phyloP scores from a whole-genome alignment of 2,797 vertebrate species.

The Acomys russatus region DNA sequence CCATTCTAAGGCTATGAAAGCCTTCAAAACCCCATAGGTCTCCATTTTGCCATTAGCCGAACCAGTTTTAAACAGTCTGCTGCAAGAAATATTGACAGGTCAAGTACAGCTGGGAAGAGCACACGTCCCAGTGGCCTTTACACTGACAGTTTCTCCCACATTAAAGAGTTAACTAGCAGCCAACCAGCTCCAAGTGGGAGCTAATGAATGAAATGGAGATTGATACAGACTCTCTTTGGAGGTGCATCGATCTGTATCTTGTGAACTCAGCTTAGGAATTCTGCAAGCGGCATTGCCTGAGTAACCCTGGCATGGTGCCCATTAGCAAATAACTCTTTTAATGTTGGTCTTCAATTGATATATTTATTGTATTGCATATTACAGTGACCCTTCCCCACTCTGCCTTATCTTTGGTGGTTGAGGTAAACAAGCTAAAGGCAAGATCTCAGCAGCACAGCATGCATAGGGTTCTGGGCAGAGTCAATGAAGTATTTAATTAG shows the following conservation, averaged over 20 bases:
- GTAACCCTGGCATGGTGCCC: slow-evolving; percentile 91
- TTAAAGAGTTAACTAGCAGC: slow-evolving; percentile 93
- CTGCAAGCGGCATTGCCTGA: slow-evolving; percentile 90
- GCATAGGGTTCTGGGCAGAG: slow-evolving; percentile 76
- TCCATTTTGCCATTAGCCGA: slow-evolving; percentile 89
- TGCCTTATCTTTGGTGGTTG: slow-evolving; percentile 81
- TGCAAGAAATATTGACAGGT: slow-evolving; percentile 92
- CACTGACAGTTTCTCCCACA: slow-evolving; percentile 91
- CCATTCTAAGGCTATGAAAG: slow-evolving; percentile 88
- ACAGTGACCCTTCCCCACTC: slow-evolving; percentile 80
- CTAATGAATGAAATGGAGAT: slow-evolving; percentile 94
- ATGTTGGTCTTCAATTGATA: slow-evolving; percentile 91
- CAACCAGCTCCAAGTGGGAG: slow-evolving; percentile 90
- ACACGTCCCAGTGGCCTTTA: slow-evolving; percentile 90
- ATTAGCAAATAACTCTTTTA: slow-evolving; percentile 93
- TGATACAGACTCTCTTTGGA: slow-evolving; percentile 92
- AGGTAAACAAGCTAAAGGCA: slow-evolving; percentile 79
- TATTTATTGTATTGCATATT: slow-evolving; percentile 88
- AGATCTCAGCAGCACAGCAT: slow-evolving; percentile 64
- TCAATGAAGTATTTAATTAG: slow-evolving; percentile 72
- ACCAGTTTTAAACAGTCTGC: slow-evolving; percentile 90
- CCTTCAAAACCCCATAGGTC: slow-evolving; percentile 86
- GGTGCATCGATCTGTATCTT: slow-evolving; percentile 93
- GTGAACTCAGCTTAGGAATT: slow-evolving; percentile 92
- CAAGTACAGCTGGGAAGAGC: slow-evolving; percentile 89